Evolutionary conservation across 2,888 invertebrate genomes (phyloP), one percentile per base, ranked within the genome.

Genomic region (Hypercompe scribonia): DNA sequence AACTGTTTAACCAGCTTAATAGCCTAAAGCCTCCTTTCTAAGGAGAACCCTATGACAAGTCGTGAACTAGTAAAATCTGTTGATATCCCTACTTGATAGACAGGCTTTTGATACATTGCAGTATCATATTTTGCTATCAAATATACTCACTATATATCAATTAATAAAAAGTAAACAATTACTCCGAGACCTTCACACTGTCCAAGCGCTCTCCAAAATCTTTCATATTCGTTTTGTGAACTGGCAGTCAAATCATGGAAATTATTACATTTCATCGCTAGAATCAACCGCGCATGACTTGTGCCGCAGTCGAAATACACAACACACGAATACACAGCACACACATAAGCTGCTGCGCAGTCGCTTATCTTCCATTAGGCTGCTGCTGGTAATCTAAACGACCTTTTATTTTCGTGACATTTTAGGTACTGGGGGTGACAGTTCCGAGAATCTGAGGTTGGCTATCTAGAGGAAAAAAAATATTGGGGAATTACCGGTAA

Each of bases 351-450:
- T 34, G 70, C 64, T 71, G 50, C 71, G 65, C 70, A 39, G 34
- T 28, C 46, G n/a, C 65, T 36, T 50, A 36, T 71, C 31, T 39
- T 75, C 68, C 71, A 54, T 36, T 73, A 73, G 68, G 36, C 31
- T 8, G 31, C 15, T 31, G 31, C 31, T 61, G 1, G 15, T 31
- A 31, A 61, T 61, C 18, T 61, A 31, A 31, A 61, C 31, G 31
- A 24, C 5, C 15, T 34, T 54, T 65, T 33, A n/a, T 10, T 39
- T 54, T 71, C 65, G 70, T 71, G 71, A 65, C 71, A 15, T 65
- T 65, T 58, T 65, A 65, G 54, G 8, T 18, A n/a, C 36, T 28
- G 61, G 50, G 67, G 66, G 24, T 31, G 71, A 71, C 71, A 58
- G 65, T 33, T 66, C 65, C 24, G 21, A 65, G 71, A 66, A 71